These are phyloP conservation scores for Eumeta japonica DNA, from an alignment of 1,140 invertebrate genomes.

Conservation along the genomic window DNA sequence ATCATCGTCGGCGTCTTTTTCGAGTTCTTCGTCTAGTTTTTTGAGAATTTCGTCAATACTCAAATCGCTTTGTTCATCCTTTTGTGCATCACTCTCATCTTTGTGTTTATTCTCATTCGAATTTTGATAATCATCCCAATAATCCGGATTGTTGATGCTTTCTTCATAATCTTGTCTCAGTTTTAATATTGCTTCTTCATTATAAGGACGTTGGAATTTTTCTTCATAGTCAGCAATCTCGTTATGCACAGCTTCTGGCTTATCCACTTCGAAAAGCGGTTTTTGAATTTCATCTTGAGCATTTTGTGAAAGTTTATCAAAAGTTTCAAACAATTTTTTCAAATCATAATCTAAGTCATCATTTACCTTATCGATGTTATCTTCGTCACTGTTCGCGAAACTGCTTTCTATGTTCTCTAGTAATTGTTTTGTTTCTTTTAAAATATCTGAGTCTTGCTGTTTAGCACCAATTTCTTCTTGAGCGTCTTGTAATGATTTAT, in stretches of 20 bases:
- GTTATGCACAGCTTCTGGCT: slow-evolving; percentile 1
- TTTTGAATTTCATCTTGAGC: slow-evolving; percentile 9
- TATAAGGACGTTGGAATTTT: slow-evolving; percentile 8
- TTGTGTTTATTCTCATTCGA: too few species aligned
- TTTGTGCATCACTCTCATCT: slow-evolving; percentile 4
- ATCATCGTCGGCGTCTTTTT: too few species aligned
- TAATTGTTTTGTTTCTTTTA: too few species aligned
- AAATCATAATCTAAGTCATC: slow-evolving; percentile 27
- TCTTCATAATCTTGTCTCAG: slow-evolving; percentile 17
- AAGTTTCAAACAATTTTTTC: slow-evolving; percentile 22
- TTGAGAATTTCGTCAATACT: too few species aligned
- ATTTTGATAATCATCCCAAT: too few species aligned
- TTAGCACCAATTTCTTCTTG: slow-evolving; percentile 3
- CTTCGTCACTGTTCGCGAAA: slow-evolving; percentile 11
- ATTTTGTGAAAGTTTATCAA: slow-evolving; percentile 22
- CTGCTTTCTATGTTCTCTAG: too few species aligned
- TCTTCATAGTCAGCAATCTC: slow-evolving; percentile 11
- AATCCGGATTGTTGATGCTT: too few species aligned
- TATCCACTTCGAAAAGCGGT: slow-evolving; percentile 4
- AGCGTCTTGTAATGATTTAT: not conserved
- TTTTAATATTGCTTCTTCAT: slow-evolving; percentile 4
- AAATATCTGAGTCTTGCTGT: too few species aligned
- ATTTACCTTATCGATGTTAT: slow-evolving; percentile 18
- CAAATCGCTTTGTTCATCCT: too few species aligned
- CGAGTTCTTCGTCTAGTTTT: slow-evolving; percentile 1